phyloP scores from a whole-genome alignment of 2,113 vertebrate genomes.

The Urocynchramus pylzowi region DNA sequence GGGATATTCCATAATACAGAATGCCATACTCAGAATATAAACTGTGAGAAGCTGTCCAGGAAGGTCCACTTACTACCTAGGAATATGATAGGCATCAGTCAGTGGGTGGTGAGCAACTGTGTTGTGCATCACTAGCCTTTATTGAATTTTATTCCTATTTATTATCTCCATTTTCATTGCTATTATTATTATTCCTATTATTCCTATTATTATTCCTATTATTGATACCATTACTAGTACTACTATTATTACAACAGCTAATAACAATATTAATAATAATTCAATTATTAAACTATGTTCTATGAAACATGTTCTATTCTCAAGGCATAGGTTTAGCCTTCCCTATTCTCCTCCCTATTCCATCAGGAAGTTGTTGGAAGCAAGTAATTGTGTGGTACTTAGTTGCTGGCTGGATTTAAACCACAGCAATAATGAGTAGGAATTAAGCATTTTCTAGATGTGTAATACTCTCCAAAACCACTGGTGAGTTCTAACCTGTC shows the following conservation, averaged over 20 bases:
- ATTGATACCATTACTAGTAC: not conserved
- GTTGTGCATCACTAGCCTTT: not conserved
- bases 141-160: not conserved
- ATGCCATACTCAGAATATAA: not conserved
- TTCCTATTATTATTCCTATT: not conserved
- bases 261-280: not conserved
- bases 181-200: not conserved
- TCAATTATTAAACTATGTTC: not conserved
- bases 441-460: not conserved
- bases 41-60: not conserved
- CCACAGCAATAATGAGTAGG: not conserved
- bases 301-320: not conserved
- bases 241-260: not conserved
- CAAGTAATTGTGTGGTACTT: not conserved
- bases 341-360: not conserved
- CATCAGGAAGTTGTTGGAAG: not conserved
- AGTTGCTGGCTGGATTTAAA: not conserved
- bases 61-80: not conserved
- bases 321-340: not conserved
- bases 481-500: not conserved
- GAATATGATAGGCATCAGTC: not conserved
- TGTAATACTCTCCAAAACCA: not conserved
- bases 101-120: not conserved
- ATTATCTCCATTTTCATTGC: not conserved
- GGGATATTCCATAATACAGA: not conserved